Conservation (phyloP, 2,888 invertebrate genomes). For the Trisateles emortualis region DNA sequence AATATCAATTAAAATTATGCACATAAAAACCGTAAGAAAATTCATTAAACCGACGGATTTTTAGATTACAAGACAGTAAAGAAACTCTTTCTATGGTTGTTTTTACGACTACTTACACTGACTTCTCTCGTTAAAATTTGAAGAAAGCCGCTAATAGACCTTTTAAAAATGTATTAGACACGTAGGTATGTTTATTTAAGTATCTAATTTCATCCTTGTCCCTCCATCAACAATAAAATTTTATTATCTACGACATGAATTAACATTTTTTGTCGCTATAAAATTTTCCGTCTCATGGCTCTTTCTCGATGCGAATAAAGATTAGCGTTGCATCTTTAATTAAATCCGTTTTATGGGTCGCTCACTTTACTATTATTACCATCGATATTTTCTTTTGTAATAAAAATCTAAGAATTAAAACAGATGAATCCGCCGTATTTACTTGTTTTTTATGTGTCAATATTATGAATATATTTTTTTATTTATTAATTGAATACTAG, state of each 20-base stretch:
- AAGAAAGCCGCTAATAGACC: conserved; percentile 48
- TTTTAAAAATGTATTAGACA: conserved; percentile 49
- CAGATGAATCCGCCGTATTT: conserved; percentile 26
- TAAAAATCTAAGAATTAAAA: conserved; percentile 30
- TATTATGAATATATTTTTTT: too few species aligned
- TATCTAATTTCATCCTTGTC: conserved; percentile 43
- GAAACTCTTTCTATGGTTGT: conserved; percentile 50
- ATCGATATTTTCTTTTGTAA: conserved; percentile 35
- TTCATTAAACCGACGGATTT: conserved; percentile 45
- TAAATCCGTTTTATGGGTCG: conserved; percentile 55
- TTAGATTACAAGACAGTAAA: conserved; percentile 34
- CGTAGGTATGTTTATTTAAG: conserved; percentile 43
- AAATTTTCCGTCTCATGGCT: conserved; percentile 48
- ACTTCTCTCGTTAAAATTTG: conserved; percentile 54
- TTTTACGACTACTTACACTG: conserved; percentile 53
- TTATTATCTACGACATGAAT: conserved; percentile 49
- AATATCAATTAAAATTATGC: conserved; percentile 26
- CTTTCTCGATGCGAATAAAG: conserved; percentile 56
- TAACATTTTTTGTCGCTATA: conserved; percentile 52
- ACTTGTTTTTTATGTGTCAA: conserved; percentile 22
- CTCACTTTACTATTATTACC: conserved; percentile 39
- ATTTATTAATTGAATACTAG: too few species aligned
- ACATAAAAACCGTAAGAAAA: conserved; percentile 40
- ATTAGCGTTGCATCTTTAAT: conserved; percentile 69
- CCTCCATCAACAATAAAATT: conserved; percentile 46